These are phyloP conservation scores for Typhlichthys eigenmanni DNA, from an alignment of 2,797 vertebrate species.

Conservation along the genomic window DNA sequence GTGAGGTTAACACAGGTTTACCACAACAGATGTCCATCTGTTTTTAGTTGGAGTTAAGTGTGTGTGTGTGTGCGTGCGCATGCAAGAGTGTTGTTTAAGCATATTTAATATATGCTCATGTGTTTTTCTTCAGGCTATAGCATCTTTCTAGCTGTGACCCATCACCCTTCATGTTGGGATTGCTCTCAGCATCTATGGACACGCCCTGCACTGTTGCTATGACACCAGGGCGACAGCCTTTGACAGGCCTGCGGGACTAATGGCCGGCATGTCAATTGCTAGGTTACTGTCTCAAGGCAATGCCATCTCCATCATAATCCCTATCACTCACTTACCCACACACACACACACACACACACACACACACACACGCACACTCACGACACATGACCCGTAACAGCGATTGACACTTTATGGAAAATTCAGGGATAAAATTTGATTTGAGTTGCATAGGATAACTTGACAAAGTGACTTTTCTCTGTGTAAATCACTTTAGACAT, in stretches of 20 bases:
- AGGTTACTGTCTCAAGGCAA: slow-evolving; percentile 53
- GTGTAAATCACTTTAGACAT: no score
- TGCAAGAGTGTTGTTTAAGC: not conserved
- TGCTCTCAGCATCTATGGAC: slow-evolving; percentile 21
- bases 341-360: slow-evolving; percentile 8
- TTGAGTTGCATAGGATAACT: not conserved
- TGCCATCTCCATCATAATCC: slow-evolving; percentile 50
- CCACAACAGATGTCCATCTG: slow-evolving; percentile 50
- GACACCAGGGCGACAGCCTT: slow-evolving; percentile 49
- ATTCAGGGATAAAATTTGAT: not conserved
- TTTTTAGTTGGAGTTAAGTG: not conserved
- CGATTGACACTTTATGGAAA: not conserved
- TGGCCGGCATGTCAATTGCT: slow-evolving; percentile 49
- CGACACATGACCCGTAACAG: not conserved
- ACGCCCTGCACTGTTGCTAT: slow-evolving; percentile 49
- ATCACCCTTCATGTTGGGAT: slow-evolving; percentile 11
- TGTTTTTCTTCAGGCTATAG: slow-evolving; percentile 40
- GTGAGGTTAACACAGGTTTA: slow-evolving; percentile 27
- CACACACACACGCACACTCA: not conserved
- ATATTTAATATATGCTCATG: not conserved
- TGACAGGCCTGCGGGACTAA: slow-evolving; percentile 63
- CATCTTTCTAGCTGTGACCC: slow-evolving; percentile 33
- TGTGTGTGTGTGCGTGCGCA: slow-evolving; percentile 10
- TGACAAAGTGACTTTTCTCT: no score
- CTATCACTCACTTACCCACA: slow-evolving; percentile 3